Conservation (phyloP, 2,888 invertebrate species). For the Camponotus fellah region DNA sequence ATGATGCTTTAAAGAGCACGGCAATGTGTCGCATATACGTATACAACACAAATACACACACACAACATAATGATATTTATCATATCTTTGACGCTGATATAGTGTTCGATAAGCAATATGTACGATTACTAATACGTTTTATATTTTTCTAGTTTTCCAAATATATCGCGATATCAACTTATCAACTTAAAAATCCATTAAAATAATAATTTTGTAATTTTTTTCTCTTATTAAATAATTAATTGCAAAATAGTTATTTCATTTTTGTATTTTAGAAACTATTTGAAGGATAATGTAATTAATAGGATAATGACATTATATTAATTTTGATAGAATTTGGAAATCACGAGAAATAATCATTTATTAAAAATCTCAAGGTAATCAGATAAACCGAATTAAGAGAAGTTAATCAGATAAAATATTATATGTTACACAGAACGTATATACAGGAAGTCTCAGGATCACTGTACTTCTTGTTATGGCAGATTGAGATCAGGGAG, state of each 20-base stretch:
- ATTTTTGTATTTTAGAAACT: not conserved
- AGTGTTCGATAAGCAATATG: constrained; percentile 1
- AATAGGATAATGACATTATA: not conserved
- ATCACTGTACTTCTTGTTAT: not conserved
- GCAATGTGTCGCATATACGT: not conserved
- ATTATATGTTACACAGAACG: not conserved
- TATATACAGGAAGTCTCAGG: not conserved
- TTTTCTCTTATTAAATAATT: not conserved
- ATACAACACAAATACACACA: not conserved
- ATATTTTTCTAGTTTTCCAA: not conserved
- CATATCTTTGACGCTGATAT: not conserved
- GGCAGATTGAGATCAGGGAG: not conserved
- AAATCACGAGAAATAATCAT: not conserved
- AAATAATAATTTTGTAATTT: not conserved
- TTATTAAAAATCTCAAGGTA: constrained; percentile 7
- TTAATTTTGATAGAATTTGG: not conserved
- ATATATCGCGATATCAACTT: not conserved
- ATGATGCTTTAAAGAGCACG: not conserved
- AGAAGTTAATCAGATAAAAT: not conserved
- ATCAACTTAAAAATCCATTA: not conserved
- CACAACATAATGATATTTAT: constrained; percentile 20
- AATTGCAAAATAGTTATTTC: not conserved
- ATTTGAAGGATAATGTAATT: not conserved
- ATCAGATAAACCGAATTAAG: not conserved
- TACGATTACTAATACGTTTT: constrained; percentile 1